Evolutionary conservation across 2,797 vertebrate genomes (phyloP).

Genomic region (Peromyscus nudipes): DNA sequence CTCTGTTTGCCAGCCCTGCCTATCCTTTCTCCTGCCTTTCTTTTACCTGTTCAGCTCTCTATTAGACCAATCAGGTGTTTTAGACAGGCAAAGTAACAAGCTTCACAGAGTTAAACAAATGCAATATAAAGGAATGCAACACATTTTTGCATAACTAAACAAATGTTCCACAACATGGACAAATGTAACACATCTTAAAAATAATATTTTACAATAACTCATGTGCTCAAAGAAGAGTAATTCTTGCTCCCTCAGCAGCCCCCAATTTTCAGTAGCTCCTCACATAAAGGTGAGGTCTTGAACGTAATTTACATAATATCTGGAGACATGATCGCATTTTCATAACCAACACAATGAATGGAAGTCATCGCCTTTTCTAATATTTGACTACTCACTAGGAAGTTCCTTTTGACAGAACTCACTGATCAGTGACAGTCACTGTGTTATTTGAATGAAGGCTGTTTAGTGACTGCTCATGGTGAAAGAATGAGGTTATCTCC

Average conservation of each 20-base stretch:
- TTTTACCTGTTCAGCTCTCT: too few relatives aligned
- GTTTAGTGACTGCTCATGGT: background rate
- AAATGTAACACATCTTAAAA: too few relatives aligned
- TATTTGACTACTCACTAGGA: background rate
- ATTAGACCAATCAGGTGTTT: too few relatives aligned
- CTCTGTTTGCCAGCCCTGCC: too few relatives aligned
- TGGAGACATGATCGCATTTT: background rate
- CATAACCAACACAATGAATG: background rate
- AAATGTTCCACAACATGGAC: too few relatives aligned
- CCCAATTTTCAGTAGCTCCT: too few relatives aligned
- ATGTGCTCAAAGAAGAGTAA: background rate
- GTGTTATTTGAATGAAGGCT: background rate
- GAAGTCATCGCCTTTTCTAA: background rate
- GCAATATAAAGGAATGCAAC: too few relatives aligned
- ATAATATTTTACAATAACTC: too few relatives aligned
- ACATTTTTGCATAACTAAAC: too few relatives aligned
- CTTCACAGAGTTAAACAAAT: too few relatives aligned
- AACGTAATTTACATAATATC: background rate
- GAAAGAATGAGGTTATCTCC: background rate
- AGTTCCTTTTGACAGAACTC: background rate
- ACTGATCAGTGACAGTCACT: background rate
- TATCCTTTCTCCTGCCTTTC: too few relatives aligned
- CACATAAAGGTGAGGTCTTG: background rate
- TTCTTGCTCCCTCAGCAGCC: background rate
- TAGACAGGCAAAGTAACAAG: too few relatives aligned